Evolutionary conservation across 2,888 invertebrate genomes (phyloP).

Genomic region (Penaeus monodon): DNA sequence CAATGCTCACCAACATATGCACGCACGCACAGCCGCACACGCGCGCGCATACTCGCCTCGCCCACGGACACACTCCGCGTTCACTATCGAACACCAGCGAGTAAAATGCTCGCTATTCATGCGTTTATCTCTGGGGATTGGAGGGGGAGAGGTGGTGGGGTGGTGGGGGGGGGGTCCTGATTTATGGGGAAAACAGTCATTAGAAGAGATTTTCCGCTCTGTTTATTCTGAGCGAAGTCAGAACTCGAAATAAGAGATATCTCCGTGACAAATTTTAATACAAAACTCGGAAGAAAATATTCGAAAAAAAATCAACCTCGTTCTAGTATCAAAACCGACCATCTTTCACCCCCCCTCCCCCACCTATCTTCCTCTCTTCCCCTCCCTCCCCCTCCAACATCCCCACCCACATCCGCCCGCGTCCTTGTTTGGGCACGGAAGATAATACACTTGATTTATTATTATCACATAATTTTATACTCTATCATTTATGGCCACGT

Average conservation of each 20-base stretch:
- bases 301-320: no score
- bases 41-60: neutral
- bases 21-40: neutral
- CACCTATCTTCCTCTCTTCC: no score
- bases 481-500: slow-evolving; percentile 23
- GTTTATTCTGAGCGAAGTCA: no score
- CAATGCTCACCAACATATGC: slow-evolving; percentile 39
- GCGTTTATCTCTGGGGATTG: neutral
- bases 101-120: no score
- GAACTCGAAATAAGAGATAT: no score
- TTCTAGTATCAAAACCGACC: no score
- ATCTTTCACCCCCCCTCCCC: no score
- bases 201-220: no score
- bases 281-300: no score
- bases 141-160: neutral
- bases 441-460: slow-evolving; percentile 25
- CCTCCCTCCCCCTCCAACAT: neutral
- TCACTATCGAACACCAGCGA: neutral
- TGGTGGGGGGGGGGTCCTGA: neutral
- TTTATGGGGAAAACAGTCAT: no score
- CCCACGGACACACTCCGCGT: neutral
- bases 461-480: slow-evolving; percentile 7
- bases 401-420: neutral
- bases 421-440: neutral
- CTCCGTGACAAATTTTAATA: no score